phyloP scores from a whole-genome alignment of 2,113 vertebrate genomes.

The Gopherus evgoodei region DNA sequence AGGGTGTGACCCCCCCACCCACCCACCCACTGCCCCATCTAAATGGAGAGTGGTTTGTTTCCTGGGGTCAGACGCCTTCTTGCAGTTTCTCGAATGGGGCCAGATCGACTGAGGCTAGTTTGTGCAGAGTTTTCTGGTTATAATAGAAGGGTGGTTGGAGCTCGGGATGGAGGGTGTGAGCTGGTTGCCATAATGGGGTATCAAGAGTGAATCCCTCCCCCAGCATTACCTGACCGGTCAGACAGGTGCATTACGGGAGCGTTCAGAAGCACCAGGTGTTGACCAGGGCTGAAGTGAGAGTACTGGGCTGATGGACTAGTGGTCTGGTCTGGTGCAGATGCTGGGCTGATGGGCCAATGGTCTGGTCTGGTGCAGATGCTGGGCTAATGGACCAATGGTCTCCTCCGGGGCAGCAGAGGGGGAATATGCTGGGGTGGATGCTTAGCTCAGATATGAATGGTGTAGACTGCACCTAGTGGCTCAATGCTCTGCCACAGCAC shows the following conservation, averaged over 20 bases:
- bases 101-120: background rate
- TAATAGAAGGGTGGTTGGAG: background rate
- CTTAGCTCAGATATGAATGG: too few species aligned
- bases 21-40: background rate
- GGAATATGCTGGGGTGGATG: too few species aligned
- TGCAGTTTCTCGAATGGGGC: background rate
- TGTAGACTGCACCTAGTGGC: background rate
- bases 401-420: too few species aligned
- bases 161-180: background rate
- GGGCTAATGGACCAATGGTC: too few species aligned
- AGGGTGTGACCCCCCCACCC: background rate
- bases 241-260: background rate
- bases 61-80: background rate
- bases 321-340: background rate
- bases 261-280: background rate
- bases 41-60: background rate
- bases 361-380: too few species aligned
- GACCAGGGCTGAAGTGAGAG: background rate
- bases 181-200: background rate
- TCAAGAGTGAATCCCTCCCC: background rate
- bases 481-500: background rate
- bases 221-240: background rate
- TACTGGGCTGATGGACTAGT: background rate
- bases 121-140: background rate
- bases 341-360: background rate